Conservation (phyloP, 2,888 invertebrate species). For the Plebejus melissa region DNA sequence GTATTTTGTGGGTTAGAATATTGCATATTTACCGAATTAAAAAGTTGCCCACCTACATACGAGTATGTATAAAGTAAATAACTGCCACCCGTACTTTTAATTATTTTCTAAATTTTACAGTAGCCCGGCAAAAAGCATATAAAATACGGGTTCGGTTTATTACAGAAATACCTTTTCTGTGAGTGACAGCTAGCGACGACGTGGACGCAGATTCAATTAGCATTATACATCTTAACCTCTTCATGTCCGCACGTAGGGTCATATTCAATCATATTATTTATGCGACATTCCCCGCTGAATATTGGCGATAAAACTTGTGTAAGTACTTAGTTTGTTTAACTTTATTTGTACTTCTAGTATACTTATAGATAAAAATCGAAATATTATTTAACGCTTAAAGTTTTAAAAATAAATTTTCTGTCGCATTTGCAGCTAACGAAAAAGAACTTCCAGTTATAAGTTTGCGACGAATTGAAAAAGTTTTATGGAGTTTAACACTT, state of each 20-base stretch:
- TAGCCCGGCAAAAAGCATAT: background rate
- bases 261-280: background rate
- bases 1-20: background rate
- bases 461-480: background rate
- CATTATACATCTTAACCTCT: background rate
- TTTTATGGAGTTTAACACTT: conserved; percentile 3
- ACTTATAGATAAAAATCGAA: background rate
- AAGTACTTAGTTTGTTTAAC: background rate
- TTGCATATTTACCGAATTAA: background rate
- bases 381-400: background rate
- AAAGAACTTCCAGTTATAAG: background rate
- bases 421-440: background rate
- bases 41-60: background rate
- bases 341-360: background rate
- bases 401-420: background rate
- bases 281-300: background rate
- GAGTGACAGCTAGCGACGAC: background rate
- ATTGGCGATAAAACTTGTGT: background rate
- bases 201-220: background rate
- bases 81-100: background rate
- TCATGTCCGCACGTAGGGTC: background rate
- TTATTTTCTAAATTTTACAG: background rate
- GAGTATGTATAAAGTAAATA: background rate
- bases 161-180: background rate
- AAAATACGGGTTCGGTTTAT: background rate